A percentile compares a stretch with the other conserved stretches of the same genome.
phyloP scores from a whole-genome alignment of 2,797 vertebrate genomes.

The Passerculus sandwichensis region DNA sequence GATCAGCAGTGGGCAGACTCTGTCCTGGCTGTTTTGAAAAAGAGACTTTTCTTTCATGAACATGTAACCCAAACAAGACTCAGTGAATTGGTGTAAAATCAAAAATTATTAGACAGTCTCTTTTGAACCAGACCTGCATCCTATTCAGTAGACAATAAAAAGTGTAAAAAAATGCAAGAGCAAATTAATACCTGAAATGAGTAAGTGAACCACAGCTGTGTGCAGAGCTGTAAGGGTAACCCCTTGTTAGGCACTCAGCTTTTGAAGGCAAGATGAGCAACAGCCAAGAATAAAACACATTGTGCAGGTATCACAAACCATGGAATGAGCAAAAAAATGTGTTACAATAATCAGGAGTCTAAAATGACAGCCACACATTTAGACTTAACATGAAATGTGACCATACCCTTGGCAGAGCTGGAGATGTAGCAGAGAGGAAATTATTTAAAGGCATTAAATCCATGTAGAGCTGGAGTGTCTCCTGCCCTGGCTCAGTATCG shows the following conservation, averaged over 20 bases:
- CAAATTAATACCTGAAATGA: not conserved
- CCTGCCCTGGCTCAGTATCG: not conserved
- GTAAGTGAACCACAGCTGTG: not conserved
- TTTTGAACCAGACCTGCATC: not conserved
- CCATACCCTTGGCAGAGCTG: not conserved
- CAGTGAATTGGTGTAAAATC: not conserved
- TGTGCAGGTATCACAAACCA: not conserved
- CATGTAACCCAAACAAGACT: not conserved
- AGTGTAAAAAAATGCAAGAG: not conserved
- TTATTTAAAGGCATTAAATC: not conserved
- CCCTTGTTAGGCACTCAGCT: not conserved
- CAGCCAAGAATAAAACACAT: not conserved
- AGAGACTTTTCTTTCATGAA: not conserved
- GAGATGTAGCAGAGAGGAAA: not conserved
- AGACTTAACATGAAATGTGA: not conserved
- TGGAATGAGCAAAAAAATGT: not conserved
- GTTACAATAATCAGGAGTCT: not conserved
- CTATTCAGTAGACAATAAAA: not conserved
- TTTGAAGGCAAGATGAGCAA: not conserved
- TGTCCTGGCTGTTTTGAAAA: not conserved
- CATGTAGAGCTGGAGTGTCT: not conserved
- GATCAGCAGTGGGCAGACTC: not conserved
- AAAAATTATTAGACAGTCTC: not conserved
- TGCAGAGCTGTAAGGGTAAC: not conserved
- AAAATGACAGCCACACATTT: not conserved